Base-by-base conservation (phyloP, 92 coral and sea anemone genomes). In the Epizoanthus ramosus region DNA sequence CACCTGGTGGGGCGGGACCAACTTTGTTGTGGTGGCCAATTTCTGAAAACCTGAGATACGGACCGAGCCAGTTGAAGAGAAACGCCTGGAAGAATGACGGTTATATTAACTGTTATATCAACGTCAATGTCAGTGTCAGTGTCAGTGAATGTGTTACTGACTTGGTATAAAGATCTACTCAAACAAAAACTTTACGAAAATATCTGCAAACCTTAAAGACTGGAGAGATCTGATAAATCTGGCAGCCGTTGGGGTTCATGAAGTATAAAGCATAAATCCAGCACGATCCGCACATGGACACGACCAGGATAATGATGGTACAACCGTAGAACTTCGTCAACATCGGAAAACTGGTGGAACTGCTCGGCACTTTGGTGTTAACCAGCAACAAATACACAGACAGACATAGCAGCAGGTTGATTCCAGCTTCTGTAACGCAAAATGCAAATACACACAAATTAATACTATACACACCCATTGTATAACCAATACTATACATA, bases 291-390 rank as follows among this genome's bases (percentile, higher is more conserved):
- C 97, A 91, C 85, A 95, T 81, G 50, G 97, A 89, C 61, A 90
- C 66, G 25, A 89, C 94, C 12, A 95, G 91, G 57, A 95, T 91
- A 69, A 93, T 89, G 63, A 95, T 95, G 4, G 98, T 87, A 65
- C 95, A 95, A 71, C 93, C 98, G 80, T 91, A 95, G 84, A 95
- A 95, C 87, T 95, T 93, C 71, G 98, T 91, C 59, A 95, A 80
- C 71, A 95, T 92, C 0, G 98, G 98, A 47, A 93, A 95, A 17
- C 92, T 87, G 72, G 90, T 92, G 24, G 98, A 95, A n/a, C 92
- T 87, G 60, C 80, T 86, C 1, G 98, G 98, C 94, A 95, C 90
- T 75, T 95, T 95, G 41, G 92, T 83, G 80, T 95, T 95, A 23
- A 95, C 88, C 84, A 95, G 87, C 63, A 94, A 87, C 8, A 95